Evolutionary conservation across 2,888 invertebrate species (phyloP), one percentile per base, ranked within the genome.

Genomic region (Capitulum mitella): DNA sequence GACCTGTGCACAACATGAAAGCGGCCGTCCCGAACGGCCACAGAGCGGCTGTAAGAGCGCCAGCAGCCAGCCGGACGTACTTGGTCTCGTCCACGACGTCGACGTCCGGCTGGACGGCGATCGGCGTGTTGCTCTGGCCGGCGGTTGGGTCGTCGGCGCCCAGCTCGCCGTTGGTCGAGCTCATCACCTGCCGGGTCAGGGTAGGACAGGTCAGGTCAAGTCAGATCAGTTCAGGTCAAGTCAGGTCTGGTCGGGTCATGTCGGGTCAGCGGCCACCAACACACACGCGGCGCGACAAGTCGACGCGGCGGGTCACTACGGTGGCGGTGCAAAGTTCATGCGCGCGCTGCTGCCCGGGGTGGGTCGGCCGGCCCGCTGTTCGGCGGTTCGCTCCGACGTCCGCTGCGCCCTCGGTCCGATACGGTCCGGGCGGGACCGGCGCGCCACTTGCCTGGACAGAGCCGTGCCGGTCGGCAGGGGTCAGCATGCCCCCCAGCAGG

Each of bases 31-130:
- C n/a, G n/a, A n/a, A n/a, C n/a, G n/a, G n/a, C n/a, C n/a, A n/a
- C n/a, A n/a, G n/a, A n/a, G n/a, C 16, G 22, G 16, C 51, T 51
- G 12, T 51, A 22, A 51, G 51, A 46, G 14, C 46, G 6, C 10
- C 46, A 46, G 46, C 46, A 12, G 46, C 48, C 48, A 48, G 48
- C 48, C 46, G 12, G 51, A 19, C 70, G 70, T 91, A 96, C 95
- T 95, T 97, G 89, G 96, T 97, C 90, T 98, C 97, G 88, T 97
- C 97, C 84, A 95, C 92, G 85, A 95, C 92, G 87, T 97, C 97
- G 82, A 95, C 93, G 88, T 97, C 97, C 86, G 92, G 92, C 86
- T 93, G 93, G 82, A 91, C 94, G 83, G 97, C 95, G 86, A 97
- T 97, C 83, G 97, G 97, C 84, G 97, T 96, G 88, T 97, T 97